Base-by-base conservation (phyloP, 2,113 vertebrate species). In the Pseudorhombus dupliciocellatus region DNA sequence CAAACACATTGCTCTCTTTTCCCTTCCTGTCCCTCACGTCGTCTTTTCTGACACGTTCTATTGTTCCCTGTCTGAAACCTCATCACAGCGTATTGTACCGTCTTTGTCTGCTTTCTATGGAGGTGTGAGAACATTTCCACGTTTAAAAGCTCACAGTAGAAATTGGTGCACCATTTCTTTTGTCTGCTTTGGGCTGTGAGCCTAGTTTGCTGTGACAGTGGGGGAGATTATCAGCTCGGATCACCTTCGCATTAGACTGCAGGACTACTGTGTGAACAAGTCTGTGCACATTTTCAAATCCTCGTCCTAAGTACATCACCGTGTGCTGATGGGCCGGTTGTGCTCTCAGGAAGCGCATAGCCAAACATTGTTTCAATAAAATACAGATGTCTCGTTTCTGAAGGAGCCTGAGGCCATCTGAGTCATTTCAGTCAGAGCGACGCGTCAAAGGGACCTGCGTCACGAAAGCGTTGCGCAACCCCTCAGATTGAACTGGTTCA, bases 41-140 rank as follows among this genome's bases (percentile, higher is more conserved):
- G 3, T 73, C 72, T 72, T 57, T 46, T 69, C 73, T 58, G 55
- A 22, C 70, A 58, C 70, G 59, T 68, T 86, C 84, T 75, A 78
- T 89, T 90, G 82, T 91, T 46, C 63, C 12, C n/a, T 0, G 16
- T 66, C 65, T 87, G 86, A 88, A 92, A 91, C 80, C 46, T 87
- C 70, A 89, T 87, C 86, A 84, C 72, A 48, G 1, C 50, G 67
- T 57, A 73, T 83, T 74, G 57, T 74, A 71, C 62, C 53, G 50
- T 60, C 65, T 86, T 86, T 89, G 84, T 88, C 53, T 69, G 48
- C 2, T 69, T 84, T 83, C 69, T 84, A 83, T 73, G 48, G 77
- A 77, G 28, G 67, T 89, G 70, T 83, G 87, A 80, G 76, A 84
- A 86, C 65, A 77, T 58, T 71, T 70, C 28, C 50, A 89, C 90